Percentiles rank a stretch among this genome's conserved stretches.
Evolutionary conservation across 2,888 invertebrate species (phyloP).

Genomic region (Ophonus ardosiacus): DNA sequence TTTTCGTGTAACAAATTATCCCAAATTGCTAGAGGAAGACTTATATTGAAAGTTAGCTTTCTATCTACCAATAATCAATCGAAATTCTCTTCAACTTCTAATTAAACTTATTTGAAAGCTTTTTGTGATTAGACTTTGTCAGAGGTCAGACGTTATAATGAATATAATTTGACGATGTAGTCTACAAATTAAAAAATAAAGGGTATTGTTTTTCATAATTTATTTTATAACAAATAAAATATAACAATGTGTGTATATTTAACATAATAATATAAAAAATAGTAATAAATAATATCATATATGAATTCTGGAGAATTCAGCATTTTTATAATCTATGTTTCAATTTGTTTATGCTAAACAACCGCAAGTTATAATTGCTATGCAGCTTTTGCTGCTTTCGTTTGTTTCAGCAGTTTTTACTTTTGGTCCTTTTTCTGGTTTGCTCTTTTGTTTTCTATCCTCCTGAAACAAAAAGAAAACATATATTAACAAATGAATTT

Average conservation of each 20-base stretch:
- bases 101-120: constrained; percentile 54
- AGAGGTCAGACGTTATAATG: not conserved
- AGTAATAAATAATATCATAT: constrained; percentile 33
- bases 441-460: constrained; percentile 67
- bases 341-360: constrained; percentile 20
- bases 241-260: not conserved
- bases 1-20: constrained; percentile 16
- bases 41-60: not conserved
- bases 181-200: no score
- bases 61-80: constrained; percentile 8
- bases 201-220: not conserved
- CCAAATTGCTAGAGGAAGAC: constrained; percentile 13
- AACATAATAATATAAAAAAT: constrained; percentile 17
- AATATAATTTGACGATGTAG: no score
- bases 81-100: constrained; percentile 21
- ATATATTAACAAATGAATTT: not conserved
- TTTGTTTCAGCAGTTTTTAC: constrained; percentile 40
- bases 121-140: not conserved
- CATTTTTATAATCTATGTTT: constrained; percentile 4
- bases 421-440: constrained; percentile 63
- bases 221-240: constrained; percentile 23
- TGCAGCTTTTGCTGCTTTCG: constrained; percentile 45
- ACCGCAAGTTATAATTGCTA: constrained; percentile 48
- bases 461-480: constrained; percentile 66
- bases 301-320: not conserved